Percentiles rank a stretch among this genome's conserved stretches.
Conservation (phyloP, 2,888 invertebrate species). For the Amblyjoppa proteus region DNA sequence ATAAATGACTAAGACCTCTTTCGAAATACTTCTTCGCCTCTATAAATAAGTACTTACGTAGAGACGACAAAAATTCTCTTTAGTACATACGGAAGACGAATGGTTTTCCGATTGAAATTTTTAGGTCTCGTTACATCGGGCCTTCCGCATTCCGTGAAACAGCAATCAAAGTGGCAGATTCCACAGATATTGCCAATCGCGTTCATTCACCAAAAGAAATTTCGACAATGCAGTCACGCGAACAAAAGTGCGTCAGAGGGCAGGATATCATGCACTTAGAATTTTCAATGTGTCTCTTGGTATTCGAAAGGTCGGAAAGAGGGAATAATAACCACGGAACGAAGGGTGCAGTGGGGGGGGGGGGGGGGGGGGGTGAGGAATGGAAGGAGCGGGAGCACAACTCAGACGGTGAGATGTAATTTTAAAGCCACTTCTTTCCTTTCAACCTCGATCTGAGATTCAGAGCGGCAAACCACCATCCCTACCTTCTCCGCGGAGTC, state of each 20-base stretch:
- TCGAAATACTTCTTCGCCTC: too few species aligned
- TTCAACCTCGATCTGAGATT: constrained; percentile 53
- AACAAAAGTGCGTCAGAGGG: background rate
- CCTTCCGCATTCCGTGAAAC: background rate
- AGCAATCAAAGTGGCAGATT: constrained; percentile 4
- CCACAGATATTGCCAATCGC: background rate
- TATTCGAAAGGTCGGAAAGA: background rate
- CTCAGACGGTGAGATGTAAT: constrained; percentile 48
- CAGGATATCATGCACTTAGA: background rate
- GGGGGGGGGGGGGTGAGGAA: constrained; percentile 17
- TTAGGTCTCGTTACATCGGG: too few species aligned
- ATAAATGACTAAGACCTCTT: too few species aligned
- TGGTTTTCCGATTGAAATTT: too few species aligned
- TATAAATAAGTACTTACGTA: too few species aligned
- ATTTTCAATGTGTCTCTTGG: background rate
- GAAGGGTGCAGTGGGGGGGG: constrained; percentile 12
- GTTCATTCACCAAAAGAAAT: background rate
- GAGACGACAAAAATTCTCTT: too few species aligned
- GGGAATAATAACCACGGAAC: constrained; percentile 8
- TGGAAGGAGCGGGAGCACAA: constrained; percentile 25
- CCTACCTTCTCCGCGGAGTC: constrained; percentile 54
- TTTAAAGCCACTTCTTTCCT: constrained; percentile 59
- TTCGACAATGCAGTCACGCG: background rate
- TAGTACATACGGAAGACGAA: too few species aligned
- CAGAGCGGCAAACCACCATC: constrained; percentile 57